Percentiles rank a stretch among this genome's conserved stretches.
These are phyloP conservation scores for Sinocyclocheilus anshuiensis DNA, from an alignment of 2,113 vertebrate species.

Conservation along the genomic window DNA sequence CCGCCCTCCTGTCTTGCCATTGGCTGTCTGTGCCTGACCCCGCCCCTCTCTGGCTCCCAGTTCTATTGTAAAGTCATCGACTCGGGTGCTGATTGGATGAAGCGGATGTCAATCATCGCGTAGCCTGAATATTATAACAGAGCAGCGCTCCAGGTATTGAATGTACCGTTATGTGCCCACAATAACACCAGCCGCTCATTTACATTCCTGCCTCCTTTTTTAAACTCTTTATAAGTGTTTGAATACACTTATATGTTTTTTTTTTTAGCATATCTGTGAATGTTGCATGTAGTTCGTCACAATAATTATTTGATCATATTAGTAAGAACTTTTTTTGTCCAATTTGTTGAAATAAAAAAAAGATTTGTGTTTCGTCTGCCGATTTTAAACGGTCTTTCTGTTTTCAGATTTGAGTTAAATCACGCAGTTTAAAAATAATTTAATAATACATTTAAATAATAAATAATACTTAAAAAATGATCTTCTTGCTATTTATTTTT, in stretches of 20 bases:
- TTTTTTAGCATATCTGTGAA: neutral
- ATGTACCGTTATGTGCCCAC: conserved; percentile 44
- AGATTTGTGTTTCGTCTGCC: no score
- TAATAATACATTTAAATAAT: no score
- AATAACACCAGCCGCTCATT: conserved; percentile 51
- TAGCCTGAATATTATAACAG: conserved; percentile 43
- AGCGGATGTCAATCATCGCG: conserved; percentile 63
- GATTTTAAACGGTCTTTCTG: no score
- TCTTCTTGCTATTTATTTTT: no score
- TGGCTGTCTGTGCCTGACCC: conserved; percentile 60
- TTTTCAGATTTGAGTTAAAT: neutral
- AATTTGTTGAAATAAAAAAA: neutral
- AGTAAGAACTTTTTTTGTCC: no score
- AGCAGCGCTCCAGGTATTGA: conserved; percentile 42
- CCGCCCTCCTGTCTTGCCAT: conserved; percentile 71
- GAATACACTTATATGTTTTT: neutral
- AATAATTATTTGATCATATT: neutral
- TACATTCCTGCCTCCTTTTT: neutral
- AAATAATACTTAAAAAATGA: no score
- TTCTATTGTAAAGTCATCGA: conserved; percentile 48
- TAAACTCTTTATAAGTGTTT: neutral
- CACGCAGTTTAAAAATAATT: no score
- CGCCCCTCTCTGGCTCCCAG: conserved; percentile 57
- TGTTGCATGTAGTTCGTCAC: neutral
- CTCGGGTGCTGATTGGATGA: conserved; percentile 42